These are phyloP conservation scores for Zosterops lateralis DNA, from an alignment of 2,113 vertebrate species.

Conservation along the genomic window DNA sequence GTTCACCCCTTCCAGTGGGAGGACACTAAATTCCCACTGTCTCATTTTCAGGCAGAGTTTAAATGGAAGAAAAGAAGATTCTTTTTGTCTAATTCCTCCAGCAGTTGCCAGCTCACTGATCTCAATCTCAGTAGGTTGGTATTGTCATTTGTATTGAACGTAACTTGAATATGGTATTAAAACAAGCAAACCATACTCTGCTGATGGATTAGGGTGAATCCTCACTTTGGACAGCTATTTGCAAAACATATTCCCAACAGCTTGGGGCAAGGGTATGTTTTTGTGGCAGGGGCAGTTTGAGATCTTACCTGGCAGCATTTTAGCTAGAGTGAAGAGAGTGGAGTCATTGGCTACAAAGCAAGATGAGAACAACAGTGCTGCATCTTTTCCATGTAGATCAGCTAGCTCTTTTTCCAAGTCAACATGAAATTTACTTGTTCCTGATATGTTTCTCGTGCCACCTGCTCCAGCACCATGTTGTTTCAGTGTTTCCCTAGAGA, in stretches of 20 bases:
- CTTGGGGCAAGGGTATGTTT: background rate
- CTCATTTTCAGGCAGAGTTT: background rate
- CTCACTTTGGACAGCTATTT: background rate
- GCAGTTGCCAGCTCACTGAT: background rate
- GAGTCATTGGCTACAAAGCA: constrained; percentile 98
- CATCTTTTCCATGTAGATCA: constrained; percentile 93
- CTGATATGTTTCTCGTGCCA: constrained; percentile 95
- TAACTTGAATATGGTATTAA: background rate
- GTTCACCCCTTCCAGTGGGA: background rate
- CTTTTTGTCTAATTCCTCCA: background rate
- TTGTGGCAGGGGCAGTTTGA: background rate
- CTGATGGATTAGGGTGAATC: background rate
- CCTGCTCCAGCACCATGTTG: constrained; percentile 94
- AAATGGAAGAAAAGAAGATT: background rate
- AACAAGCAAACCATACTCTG: background rate
- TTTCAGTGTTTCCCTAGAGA: constrained; percentile 85
- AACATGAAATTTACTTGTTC: constrained; percentile 96
- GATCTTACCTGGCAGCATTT: constrained; percentile 89
- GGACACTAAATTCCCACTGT: background rate
- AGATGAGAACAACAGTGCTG: constrained; percentile 91
- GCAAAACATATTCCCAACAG: background rate
- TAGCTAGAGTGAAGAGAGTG: constrained; percentile 94
- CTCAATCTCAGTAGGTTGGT: background rate
- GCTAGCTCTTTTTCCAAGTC: constrained; percentile 91
- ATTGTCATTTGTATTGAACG: background rate